Conservation (phyloP, 2,797 vertebrate species). For the Caiman crocodilus region DNA sequence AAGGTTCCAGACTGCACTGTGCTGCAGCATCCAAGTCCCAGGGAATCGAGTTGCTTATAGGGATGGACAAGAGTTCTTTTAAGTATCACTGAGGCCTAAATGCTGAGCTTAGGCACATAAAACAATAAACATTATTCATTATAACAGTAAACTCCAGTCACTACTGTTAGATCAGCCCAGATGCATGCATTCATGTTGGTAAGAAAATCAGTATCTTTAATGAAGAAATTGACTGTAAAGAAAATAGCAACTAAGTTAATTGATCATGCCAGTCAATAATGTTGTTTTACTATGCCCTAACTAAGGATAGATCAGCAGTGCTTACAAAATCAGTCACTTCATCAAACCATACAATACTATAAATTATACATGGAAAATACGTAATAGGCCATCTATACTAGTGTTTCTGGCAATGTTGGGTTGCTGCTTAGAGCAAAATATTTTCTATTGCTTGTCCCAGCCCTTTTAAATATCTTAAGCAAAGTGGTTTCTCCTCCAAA, state of each 20-base stretch:
- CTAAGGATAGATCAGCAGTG: neutral
- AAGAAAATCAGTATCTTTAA: neutral
- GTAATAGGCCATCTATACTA: fast-evolving
- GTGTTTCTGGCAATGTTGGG: neutral
- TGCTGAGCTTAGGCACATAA: neutral
- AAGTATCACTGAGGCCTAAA: neutral
- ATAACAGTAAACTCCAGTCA: neutral
- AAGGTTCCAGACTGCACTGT: too few relatives aligned
- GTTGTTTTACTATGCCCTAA: neutral
- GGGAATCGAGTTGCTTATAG: too few relatives aligned
- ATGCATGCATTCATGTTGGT: neutral
- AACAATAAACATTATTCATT: neutral
- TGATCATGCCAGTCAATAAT: fast-evolving
- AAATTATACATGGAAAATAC: neutral
- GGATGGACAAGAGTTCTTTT: too few relatives aligned
- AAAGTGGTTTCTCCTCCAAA: too few relatives aligned
- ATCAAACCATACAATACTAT: neutral
- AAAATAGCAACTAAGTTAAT: neutral
- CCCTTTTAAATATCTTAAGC: neutral
- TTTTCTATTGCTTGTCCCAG: neutral
- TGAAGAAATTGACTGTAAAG: neutral
- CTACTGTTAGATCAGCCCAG: neutral
- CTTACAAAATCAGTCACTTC: neutral
- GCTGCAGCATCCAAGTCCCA: too few relatives aligned
- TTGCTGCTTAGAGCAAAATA: fast-evolving